A percentile compares a stretch with the other conserved stretches of the same genome.
Conservation (phyloP, 2,113 vertebrate species). For the Silurus glanis region DNA sequence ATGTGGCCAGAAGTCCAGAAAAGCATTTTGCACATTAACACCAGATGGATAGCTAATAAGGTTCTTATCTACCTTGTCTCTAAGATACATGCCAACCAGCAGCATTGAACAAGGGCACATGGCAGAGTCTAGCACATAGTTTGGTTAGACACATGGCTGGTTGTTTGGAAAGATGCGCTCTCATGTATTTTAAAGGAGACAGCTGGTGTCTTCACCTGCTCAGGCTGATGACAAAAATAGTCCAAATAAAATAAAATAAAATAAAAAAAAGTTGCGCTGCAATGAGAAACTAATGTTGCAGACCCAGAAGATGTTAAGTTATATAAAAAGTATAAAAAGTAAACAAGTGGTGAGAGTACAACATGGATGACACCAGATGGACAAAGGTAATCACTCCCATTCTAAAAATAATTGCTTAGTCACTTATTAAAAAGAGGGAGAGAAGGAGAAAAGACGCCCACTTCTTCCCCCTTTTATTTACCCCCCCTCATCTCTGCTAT, state of each 20-base stretch:
- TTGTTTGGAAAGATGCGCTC: not conserved
- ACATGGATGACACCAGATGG: not conserved
- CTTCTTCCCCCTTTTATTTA: conserved; percentile 23
- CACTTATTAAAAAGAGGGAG: conserved; percentile 20
- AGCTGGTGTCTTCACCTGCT: conserved; percentile 15
- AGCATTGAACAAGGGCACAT: not conserved
- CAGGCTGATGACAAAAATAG: conserved; percentile 12
- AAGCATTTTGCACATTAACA: not conserved
- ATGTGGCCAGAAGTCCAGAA: not conserved
- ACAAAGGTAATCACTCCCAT: conserved; percentile 12
- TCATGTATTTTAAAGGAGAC: conserved; percentile 21
- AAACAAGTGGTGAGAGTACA: conserved; percentile 13
- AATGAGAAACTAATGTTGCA: not conserved
- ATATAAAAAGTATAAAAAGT: not conserved
- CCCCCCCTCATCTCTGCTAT: conserved; percentile 24
- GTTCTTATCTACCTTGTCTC: conserved; percentile 6
- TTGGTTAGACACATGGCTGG: conserved; percentile 3
- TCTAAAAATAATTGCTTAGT: conserved; percentile 47
- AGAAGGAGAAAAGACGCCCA: conserved; percentile 3
- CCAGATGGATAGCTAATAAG: not conserved
- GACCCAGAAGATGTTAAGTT: not conserved
- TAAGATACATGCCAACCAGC: not conserved
- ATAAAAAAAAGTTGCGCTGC: conserved; percentile 17
- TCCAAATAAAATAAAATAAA: not conserved
- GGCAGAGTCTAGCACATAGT: not conserved